phyloP scores from a whole-genome alignment of 2,888 invertebrate genomes.

The Rhodophaea formosa region DNA sequence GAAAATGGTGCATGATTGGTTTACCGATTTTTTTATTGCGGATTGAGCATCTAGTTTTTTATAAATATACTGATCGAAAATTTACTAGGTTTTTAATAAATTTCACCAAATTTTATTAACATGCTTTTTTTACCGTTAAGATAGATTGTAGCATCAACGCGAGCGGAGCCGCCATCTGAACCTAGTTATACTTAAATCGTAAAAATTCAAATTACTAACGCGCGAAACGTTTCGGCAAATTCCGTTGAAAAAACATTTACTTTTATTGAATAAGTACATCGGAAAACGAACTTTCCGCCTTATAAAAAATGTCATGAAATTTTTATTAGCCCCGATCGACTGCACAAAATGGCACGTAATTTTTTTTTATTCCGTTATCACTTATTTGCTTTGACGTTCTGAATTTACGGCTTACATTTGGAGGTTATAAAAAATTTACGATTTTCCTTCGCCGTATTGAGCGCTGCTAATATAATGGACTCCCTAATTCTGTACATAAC shows the following conservation, averaged over 20 bases:
- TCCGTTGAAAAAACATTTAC: not conserved
- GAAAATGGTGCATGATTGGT: too few species aligned
- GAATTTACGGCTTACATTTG: constrained; percentile 34
- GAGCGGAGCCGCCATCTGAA: too few species aligned
- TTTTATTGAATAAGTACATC: constrained; percentile 1
- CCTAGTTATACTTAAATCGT: too few species aligned
- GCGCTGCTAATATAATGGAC: not conserved
- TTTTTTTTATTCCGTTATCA: constrained; percentile 41
- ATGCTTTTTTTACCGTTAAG: too few species aligned
- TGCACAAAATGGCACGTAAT: constrained; percentile 35
- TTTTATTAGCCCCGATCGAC: constrained; percentile 38
- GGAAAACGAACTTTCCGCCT: constrained; percentile 21
- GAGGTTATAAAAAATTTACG: constrained; percentile 28
- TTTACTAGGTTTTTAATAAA: too few species aligned
- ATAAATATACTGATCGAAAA: too few species aligned
- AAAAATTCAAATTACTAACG: too few species aligned
- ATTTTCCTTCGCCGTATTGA: constrained; percentile 29
- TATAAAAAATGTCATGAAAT: constrained; percentile 39
- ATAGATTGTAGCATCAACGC: too few species aligned
- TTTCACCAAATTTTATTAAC: too few species aligned
- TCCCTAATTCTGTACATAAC: not conserved
- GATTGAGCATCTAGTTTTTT: too few species aligned
- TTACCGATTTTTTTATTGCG: too few species aligned
- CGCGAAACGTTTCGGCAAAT: not conserved
- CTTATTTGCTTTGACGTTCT: constrained; percentile 38